These are phyloP conservation scores for Limosa lapponica DNA, from an alignment of 2,797 vertebrate genomes.

Conservation along the genomic window DNA sequence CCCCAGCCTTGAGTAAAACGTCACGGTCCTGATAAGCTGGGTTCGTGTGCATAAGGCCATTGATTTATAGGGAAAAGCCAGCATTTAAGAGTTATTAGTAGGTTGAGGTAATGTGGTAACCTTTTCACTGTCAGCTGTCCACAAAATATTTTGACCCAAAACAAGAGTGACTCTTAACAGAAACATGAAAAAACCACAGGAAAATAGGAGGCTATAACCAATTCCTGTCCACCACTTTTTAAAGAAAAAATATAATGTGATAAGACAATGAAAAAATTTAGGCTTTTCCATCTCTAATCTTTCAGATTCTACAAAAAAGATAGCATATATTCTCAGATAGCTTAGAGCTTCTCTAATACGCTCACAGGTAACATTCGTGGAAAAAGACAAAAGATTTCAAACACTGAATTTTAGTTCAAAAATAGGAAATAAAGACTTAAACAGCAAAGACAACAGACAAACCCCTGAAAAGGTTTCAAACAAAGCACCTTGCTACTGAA, in stretches of 20 bases:
- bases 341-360: background rate
- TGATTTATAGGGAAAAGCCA: background rate
- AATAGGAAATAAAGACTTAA: background rate
- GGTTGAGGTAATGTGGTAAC: accelerated
- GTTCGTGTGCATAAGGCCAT: background rate
- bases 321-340: accelerated
- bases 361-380: background rate
- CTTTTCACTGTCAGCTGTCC: background rate
- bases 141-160: background rate
- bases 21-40: background rate
- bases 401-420: background rate
- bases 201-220: background rate
- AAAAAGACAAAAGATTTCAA: background rate
- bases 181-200: background rate
- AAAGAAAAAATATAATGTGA: background rate
- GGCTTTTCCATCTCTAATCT: background rate
- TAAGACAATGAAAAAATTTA: background rate
- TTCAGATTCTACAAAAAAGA: background rate
- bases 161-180: background rate
- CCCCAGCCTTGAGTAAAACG: background rate
- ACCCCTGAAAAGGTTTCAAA: background rate
- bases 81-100: background rate
- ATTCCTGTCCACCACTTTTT: background rate
- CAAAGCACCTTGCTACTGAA: background rate
- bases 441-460: background rate